A percentile compares a stretch with the other conserved stretches of the same genome.
These are phyloP conservation scores for Eubasilissa regina DNA, from an alignment of 1,140 invertebrate species.

Conservation along the genomic window DNA sequence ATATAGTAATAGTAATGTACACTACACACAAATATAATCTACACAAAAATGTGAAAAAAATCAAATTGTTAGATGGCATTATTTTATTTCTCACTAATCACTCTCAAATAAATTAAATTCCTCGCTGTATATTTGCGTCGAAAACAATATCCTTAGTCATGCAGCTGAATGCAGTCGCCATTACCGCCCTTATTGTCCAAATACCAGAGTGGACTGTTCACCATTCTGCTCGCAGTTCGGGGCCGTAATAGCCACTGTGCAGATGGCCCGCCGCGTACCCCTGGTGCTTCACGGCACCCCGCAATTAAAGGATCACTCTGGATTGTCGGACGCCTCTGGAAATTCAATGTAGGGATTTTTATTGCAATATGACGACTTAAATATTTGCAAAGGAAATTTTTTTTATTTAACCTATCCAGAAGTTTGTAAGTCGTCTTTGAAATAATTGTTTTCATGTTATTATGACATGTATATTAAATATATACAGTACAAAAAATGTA, in stretches of 20 bases:
- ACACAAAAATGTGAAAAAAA: no score
- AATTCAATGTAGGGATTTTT: not conserved
- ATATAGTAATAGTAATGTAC: no score
- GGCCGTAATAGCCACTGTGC: no score
- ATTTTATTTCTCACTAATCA: no score
- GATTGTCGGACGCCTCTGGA: not conserved
- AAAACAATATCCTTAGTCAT: slow-evolving; percentile 55
- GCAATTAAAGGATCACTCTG: slow-evolving; percentile 26
- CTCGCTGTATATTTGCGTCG: slow-evolving; percentile 27
- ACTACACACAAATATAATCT: no score
- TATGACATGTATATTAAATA: no score
- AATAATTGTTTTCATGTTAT: no score
- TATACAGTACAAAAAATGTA: no score
- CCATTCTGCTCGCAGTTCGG: not conserved
- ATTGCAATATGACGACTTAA: not conserved
- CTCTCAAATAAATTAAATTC: slow-evolving; percentile 53
- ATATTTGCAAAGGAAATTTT: no score
- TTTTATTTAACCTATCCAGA: no score
- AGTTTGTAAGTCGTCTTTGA: not conserved
- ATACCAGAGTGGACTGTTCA: slow-evolving; percentile 45
- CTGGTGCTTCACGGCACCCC: not conserved
- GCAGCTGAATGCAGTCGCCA: slow-evolving; percentile 49
- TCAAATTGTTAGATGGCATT: no score
- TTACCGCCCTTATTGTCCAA: slow-evolving; percentile 53
- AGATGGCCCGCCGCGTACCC: no score